Evolutionary conservation across 2,888 invertebrate genomes (phyloP).

Genomic region (Ichneumoninae sp.): DNA sequence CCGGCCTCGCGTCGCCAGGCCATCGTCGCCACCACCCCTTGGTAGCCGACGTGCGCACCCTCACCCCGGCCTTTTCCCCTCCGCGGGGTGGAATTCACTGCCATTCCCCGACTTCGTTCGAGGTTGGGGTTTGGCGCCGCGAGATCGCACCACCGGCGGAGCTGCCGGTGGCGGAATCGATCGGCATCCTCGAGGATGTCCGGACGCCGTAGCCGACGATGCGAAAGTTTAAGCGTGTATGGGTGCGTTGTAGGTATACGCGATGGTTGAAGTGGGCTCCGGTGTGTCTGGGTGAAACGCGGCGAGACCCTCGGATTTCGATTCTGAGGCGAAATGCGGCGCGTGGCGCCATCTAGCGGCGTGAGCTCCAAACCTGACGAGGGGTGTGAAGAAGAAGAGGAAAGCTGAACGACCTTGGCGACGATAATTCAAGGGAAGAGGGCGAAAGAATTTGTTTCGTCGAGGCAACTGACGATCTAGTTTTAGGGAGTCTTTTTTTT

Average conservation of each 20-base stretch:
- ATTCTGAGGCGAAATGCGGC: constrained; percentile 50
- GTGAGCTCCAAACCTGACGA: background rate
- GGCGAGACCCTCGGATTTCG: constrained; percentile 19
- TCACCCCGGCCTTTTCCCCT: constrained; percentile 59
- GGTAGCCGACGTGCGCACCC: constrained; percentile 68
- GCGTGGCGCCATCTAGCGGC: constrained; percentile 62
- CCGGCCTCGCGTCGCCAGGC: constrained; percentile 51
- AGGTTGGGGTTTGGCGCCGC: constrained; percentile 72
- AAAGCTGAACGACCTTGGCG: constrained; percentile 55
- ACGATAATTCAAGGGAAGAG: constrained; percentile 46
- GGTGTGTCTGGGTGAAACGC: constrained; percentile 12
- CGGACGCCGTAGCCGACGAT: constrained; percentile 16
- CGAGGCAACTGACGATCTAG: background rate
- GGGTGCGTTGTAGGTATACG: background rate
- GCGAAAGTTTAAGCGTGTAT: constrained; percentile 4
- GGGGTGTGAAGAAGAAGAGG: background rate
- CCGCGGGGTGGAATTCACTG: constrained; percentile 52
- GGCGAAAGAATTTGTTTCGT: background rate
- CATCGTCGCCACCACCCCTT: constrained; percentile 66
- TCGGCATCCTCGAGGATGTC: constrained; percentile 69
- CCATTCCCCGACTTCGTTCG: constrained; percentile 53
- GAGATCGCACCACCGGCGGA: constrained; percentile 79
- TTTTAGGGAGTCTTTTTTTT: background rate
- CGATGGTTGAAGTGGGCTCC: background rate
- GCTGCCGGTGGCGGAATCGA: constrained; percentile 74